A percentile compares a stretch with the other conserved stretches of the same genome.
These are phyloP conservation scores for Eupithecia subfuscata DNA, from an alignment of 2,888 invertebrate species.

Conservation along the genomic window DNA sequence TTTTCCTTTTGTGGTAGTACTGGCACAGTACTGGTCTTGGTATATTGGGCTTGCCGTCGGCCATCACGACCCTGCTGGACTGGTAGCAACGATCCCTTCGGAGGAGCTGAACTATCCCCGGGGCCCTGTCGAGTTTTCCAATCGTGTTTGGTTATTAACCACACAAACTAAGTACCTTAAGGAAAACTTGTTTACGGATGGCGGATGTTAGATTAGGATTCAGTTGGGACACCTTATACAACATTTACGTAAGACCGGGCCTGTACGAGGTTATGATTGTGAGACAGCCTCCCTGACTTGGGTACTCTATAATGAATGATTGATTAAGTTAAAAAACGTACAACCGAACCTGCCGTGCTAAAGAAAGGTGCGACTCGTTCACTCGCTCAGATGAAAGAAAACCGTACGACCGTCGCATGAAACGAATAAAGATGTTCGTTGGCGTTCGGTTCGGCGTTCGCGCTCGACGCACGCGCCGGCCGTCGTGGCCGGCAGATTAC, in stretches of 20 bases:
- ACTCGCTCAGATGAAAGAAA: too few species aligned
- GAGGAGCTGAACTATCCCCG: neutral
- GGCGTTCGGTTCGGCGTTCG: too few species aligned
- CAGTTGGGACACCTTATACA: neutral
- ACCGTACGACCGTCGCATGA: too few species aligned
- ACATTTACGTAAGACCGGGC: neutral
- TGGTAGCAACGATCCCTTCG: neutral
- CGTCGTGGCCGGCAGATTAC: neutral
- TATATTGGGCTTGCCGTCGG: neutral
- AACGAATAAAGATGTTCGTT: too few species aligned
- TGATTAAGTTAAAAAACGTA: too few species aligned
- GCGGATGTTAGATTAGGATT: neutral
- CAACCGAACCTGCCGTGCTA: too few species aligned
- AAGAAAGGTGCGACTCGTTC: too few species aligned
- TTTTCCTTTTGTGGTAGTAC: too few species aligned
- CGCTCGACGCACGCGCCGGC: neutral
- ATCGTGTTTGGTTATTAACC: slow-evolving; percentile 4
- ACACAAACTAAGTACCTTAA: neutral
- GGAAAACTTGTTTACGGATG: neutral
- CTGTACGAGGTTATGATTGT: too few species aligned
- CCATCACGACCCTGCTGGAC: neutral
- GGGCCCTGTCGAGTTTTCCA: neutral
- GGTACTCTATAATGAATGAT: too few species aligned
- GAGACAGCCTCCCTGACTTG: too few species aligned
- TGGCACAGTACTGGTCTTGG: too few species aligned